phyloP scores from a whole-genome alignment of 2,797 vertebrate genomes.

The Typhlichthys subterraneus region DNA sequence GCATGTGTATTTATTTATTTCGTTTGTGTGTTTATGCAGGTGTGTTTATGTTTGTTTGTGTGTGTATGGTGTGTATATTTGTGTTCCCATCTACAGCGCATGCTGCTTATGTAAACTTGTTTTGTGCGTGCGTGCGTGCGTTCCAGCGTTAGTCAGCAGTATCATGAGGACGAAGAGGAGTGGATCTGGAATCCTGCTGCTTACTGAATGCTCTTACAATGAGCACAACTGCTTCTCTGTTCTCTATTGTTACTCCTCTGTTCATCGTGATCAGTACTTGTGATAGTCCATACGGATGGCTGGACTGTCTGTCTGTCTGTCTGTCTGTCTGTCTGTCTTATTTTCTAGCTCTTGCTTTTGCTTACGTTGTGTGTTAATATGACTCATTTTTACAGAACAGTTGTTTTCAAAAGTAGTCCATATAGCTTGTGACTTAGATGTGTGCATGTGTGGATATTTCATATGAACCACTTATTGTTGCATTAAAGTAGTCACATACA shows the following conservation, averaged over 20 bases:
- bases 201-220: conserved; percentile 38
- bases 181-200: conserved; percentile 49
- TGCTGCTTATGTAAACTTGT: neutral
- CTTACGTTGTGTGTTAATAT: too few relatives aligned
- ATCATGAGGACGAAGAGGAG: conserved; percentile 46
- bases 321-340: neutral
- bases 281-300: neutral
- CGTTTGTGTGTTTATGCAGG: too few relatives aligned
- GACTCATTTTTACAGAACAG: too few relatives aligned
- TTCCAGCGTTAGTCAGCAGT: conserved; percentile 28
- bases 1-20: too few relatives aligned
- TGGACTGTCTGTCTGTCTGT: neutral
- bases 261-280: neutral
- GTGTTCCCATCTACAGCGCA: neutral
- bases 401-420: too few relatives aligned
- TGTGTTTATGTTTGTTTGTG: too few relatives aligned
- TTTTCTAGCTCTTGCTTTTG: too few relatives aligned
- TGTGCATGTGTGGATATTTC: too few relatives aligned
- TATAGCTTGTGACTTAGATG: too few relatives aligned
- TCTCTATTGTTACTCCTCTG: conserved; percentile 22
- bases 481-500: too few relatives aligned
- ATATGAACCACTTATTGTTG: too few relatives aligned
- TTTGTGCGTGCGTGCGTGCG: conserved; percentile 6
- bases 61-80: neutral
- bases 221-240: conserved; percentile 58